Base-by-base conservation (phyloP, 2,888 invertebrate species). In the Euproctis similis region DNA sequence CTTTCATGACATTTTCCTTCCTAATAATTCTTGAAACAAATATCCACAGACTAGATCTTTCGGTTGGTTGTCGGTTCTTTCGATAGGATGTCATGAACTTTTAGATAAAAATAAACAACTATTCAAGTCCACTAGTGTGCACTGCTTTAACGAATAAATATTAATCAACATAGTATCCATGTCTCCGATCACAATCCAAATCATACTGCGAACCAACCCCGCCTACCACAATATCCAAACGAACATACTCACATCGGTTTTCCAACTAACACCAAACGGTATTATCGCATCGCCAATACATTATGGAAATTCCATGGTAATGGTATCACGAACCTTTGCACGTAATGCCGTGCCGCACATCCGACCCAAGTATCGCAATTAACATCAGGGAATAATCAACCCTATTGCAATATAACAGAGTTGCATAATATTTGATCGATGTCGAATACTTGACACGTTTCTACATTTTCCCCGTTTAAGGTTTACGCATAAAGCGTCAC, bases 401-500 rank as follows among this genome's bases (percentile, higher is more conserved):
- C 9, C 19, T 7, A 25, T 13, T 8, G 34, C 4, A 47, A 47
- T 36, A 24, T 30, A 28, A 19, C n/a, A n/a, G n/a, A n/a, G n/a
- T n/a, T n/a, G n/a, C n/a, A n/a, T n/a, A n/a, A n/a, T n/a, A n/a
- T n/a, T n/a, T n/a, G n/a, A n/a, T n/a, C n/a, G n/a, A 37, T 29
- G 32, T 23, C 18, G 12, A 26, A n/a, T 6, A 27, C 18, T 17
- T 23, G 11, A 21, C 16, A 30, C 25, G 26, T 8, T 38, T 39
- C 39, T 47, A 34, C 42, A 36, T 34, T 34, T 36, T 42, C 39
- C 39, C 37, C 30, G 44, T 44, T 49, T 42, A 40, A 42, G 53
- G 40, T 40, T n/a, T 44, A 47, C 41, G 39, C 46, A 59, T 54
- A 55, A 57, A 57, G 34, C 46, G 44, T 50, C 40, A 48, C 53